Percentiles rank a stretch among this genome's conserved stretches.
Evolutionary conservation across 1,140 invertebrate species (phyloP).

Genomic region (Hesperophylax magnus): DNA sequence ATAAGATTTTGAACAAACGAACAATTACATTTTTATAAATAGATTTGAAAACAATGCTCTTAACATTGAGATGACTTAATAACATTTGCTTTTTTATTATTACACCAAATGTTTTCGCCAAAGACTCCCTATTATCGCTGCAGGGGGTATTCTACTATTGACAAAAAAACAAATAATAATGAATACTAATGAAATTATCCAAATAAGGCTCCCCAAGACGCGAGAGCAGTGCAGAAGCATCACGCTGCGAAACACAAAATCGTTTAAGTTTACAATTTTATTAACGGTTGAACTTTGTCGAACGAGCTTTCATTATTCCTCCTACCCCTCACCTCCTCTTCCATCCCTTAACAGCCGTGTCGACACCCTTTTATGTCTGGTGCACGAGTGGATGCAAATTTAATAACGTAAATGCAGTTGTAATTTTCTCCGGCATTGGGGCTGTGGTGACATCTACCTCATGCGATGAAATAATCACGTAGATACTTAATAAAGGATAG

Average conservation of each 20-base stretch:
- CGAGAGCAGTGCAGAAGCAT: not conserved
- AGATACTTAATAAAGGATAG: too few relatives aligned
- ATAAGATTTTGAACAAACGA: too few relatives aligned
- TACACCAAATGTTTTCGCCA: not conserved
- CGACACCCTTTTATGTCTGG: constrained; percentile 30
- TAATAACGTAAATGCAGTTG: constrained; percentile 27
- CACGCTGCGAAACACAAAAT: constrained; percentile 10
- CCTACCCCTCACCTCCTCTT: not conserved
- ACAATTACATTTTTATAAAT: too few relatives aligned
- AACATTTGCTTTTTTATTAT: too few relatives aligned
- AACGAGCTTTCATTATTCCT: not conserved
- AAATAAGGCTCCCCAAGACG: not conserved
- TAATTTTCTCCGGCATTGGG: constrained; percentile 7
- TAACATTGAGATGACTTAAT: too few relatives aligned
- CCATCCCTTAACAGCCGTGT: not conserved
- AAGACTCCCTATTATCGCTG: not conserved
- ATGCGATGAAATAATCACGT: too few relatives aligned
- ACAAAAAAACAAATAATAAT: not conserved
- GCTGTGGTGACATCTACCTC: not conserved
- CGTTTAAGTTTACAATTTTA: constrained; percentile 29
- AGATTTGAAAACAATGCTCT: too few relatives aligned
- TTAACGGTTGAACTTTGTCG: not conserved
- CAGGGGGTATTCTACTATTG: not conserved
- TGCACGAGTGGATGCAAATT: constrained; percentile 34
- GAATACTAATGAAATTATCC: not conserved